Base-by-base conservation (phyloP, 2,888 invertebrate genomes). In the Axea sp. region DNA sequence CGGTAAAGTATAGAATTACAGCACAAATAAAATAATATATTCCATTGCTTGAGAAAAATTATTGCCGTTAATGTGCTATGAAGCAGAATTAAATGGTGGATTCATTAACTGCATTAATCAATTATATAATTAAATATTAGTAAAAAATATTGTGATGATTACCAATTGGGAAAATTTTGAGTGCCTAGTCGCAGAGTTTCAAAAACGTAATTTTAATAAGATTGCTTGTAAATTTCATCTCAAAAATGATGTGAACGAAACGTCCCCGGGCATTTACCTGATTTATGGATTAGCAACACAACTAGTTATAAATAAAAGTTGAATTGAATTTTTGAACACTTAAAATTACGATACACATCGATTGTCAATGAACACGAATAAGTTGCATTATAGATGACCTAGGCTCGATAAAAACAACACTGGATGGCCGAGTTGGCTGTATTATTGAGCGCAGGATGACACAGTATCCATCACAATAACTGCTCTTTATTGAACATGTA, bases 381-480 rank as follows among this genome's bases (percentile, higher is more conserved):
- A 81, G 78, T 77, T 83, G 79, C 81, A 81, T 82, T 83, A 81
- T 81, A 76, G 77, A 84, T 81, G 81, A 79, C 71, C 49, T 67
- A 57, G 39, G 33, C 53, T 5, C 31, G 47, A 37, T 62, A 60
- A 30, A 62, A 43, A 39, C 45, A 22, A 37, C 22, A 24, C 7
- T 19, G 28, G 31, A 2, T 15, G 6, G 24, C 31, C 37, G 24
- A 53, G 35, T 69, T 47, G 9, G 14, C 12, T 35, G 33, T 3
- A 7, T 71, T 71, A 62, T 62, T 39, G 55, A 69, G 26, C 37
- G 33, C 19, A 39, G 37, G 33, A 60, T 55, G 49, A 51, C 1
- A 33, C 12, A 15, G 47, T 62, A 55, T 47, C 62, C 62, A 47
- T 57, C 14, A 39, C 47, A 43, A 57, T 71, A 71, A 71, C 49